Percentiles rank a stretch among this genome's conserved stretches.
These are phyloP conservation scores for Corapipo altera DNA, from an alignment of 2,113 vertebrate species.

Conservation along the genomic window DNA sequence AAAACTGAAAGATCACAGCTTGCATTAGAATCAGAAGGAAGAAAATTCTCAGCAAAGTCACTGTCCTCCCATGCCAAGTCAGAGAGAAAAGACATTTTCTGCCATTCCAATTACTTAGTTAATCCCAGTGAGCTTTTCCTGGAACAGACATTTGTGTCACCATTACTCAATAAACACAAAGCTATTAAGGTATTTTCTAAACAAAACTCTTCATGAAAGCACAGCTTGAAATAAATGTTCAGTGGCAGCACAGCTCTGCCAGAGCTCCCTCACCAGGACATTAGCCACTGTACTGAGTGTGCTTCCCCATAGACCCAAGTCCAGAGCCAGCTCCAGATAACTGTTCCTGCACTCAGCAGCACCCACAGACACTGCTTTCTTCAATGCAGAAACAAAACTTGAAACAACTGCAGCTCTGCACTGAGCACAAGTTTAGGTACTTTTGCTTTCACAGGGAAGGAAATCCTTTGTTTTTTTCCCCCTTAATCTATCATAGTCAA, in stretches of 20 bases:
- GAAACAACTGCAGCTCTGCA: neutral
- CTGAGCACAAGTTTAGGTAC: neutral
- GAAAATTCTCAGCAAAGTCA: slow-evolving; percentile 17
- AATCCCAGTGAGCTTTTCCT: slow-evolving; percentile 32
- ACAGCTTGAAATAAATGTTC: neutral
- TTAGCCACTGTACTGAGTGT: neutral
- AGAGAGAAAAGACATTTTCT: neutral
- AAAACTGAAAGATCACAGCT: neutral
- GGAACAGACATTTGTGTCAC: neutral
- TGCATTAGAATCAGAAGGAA: neutral
- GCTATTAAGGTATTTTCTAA: slow-evolving; percentile 30
- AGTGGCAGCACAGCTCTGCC: neutral
- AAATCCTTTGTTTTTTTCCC: neutral
- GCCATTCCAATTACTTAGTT: slow-evolving; percentile 18
- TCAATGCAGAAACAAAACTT: neutral
- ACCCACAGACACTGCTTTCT: fast-evolving
- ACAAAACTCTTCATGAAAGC: slow-evolving; percentile 23
- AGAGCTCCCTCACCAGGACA: neutral
- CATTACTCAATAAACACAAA: slow-evolving; percentile 26
- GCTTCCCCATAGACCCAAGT: fast-evolving
- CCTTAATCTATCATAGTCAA: neutral
- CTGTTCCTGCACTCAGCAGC: fast-evolving
- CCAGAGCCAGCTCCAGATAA: neutral
- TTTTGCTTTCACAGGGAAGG: neutral
- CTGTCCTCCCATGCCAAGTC: neutral